Base-by-base conservation (phyloP, 2,113 vertebrate genomes). In the Corythornis madagascariensis region DNA sequence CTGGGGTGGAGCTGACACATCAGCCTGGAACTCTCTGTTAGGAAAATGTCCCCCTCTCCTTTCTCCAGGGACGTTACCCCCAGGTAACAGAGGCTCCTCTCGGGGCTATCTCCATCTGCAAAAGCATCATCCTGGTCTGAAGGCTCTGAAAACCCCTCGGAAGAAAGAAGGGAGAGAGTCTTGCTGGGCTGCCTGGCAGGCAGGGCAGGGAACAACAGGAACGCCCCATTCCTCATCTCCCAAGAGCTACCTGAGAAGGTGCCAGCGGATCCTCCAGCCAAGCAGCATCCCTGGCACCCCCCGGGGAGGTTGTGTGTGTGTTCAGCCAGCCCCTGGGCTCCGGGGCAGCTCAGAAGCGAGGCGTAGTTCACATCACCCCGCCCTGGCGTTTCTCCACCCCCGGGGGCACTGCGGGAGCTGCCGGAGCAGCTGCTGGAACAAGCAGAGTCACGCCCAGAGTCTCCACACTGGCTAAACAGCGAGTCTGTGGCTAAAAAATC, bases 71-170 rank as follows among this genome's bases (percentile, higher is more conserved):
- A 89, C 2, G 96, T 90, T 55, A 98, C 67, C 38, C 97, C 97
- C 4, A 99, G 92, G 90, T 99, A 99, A n/a, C 70, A 98, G 17
- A 98, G 92, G 88, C 97, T 95, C 67, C 87, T 96, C 63, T 96
- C 97, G 5, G 85, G 71, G 13, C 90, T 43, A 4, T 73, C 95
- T 74, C 95, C 96, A 4, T 95, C 91, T 6, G 75, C 45, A 21
- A 97, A 97, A 66, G 93, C 79, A 7, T 95, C 97, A 2, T 98
- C 97, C 28, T 97, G 97, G 26, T 97, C 98, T 6, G 95, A 97
- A 16, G 97, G 96, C 93, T 98, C 98, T 1, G 98, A 98, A 76
- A 99, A 97, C n/a, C 98, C 98, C 86, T 98, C 98, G 2, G 98
- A 98, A 7, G 98, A 99, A 48, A 98, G 72, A 94, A 90, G 97